Evolutionary conservation across 2,113 vertebrate genomes (phyloP).

Genomic region (Neomonachus schauinslandi): DNA sequence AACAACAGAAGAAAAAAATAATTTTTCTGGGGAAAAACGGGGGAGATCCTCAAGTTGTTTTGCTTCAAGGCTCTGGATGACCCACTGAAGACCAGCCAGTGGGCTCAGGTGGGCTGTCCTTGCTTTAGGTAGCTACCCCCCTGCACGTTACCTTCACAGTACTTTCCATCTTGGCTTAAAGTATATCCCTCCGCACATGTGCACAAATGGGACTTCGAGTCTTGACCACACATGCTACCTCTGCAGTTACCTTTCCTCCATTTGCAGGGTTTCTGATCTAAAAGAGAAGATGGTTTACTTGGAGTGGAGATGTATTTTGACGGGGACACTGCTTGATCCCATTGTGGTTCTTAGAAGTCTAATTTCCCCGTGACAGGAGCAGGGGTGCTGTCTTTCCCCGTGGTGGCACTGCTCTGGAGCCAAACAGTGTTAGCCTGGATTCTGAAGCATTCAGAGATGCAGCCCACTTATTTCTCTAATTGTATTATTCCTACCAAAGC

Average conservation of each 20-base stretch:
- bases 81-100: accelerated
- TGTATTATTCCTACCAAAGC: too few relatives aligned
- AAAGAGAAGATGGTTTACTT: constrained; percentile 66
- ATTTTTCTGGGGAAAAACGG: not conserved
- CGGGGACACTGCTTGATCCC: not conserved
- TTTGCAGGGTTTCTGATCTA: constrained; percentile 84
- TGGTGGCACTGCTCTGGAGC: not conserved
- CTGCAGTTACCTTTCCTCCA: constrained; percentile 82
- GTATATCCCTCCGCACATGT: constrained; percentile 90
- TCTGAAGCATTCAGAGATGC: not conserved
- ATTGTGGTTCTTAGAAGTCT: not conserved
- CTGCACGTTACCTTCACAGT: constrained; percentile 91
- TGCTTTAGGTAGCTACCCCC: not conserved
- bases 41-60: not conserved
- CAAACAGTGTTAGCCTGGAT: not conserved
- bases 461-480: not conserved
- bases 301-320: not conserved
- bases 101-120: not conserved
- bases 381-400: not conserved
- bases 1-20: not conserved
- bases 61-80: not conserved
- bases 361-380: not conserved
- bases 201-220: constrained; percentile 80
- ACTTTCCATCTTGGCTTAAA: constrained; percentile 87
- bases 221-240: constrained; percentile 83